Evolutionary conservation across 1,140 invertebrate genomes (phyloP), one percentile per base, ranked within the genome.

Genomic region (Scaptodrosophila lebanonensis): DNA sequence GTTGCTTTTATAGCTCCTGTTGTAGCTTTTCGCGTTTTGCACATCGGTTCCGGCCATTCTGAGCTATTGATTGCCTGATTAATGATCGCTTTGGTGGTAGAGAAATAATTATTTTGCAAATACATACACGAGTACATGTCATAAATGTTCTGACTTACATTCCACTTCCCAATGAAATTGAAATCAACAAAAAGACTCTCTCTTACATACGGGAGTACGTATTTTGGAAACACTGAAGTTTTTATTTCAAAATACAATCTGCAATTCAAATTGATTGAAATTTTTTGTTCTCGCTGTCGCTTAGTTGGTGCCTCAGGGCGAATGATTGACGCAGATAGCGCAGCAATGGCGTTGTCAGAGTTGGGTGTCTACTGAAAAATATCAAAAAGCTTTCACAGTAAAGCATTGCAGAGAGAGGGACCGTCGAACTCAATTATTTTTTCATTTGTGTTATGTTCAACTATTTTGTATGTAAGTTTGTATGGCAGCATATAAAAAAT

Each of bases 71-170:
- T 29, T 12, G 15, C 22, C 45, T 79, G 75, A 79, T 82, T 79
- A 79, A 79, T 79, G 73, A 30, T 51, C 40, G 56, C 69, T 49
- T 40, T 39, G 56, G 59, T 48, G 44, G 59, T 13, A 47, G 38
- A 61, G 75, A n/a, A n/a, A 75, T 82, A 79, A 79, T 79, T 79
- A 79, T 79, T 79, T 79, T 25, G 22, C 22, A 25, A 3, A 25
- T 8, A 25, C 3, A 25, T 25, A 25, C 22, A 25, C 22, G 8
- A 4, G 8, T 25, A 25, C 22, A 25, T 82, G 69, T 42, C n/a
- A n/a, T n/a, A n/a, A n/a, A n/a, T n/a, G n/a, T n/a, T n/a, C n/a
- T n/a, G n/a, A n/a, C n/a, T n/a, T n/a, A n/a, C n/a, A n/a, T n/a
- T n/a, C n/a, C n/a, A n/a, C n/a, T n/a, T n/a, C n/a, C n/a, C n/a